Conservation (phyloP, 1,140 invertebrate species). For the Megalonaias nervosa region DNA sequence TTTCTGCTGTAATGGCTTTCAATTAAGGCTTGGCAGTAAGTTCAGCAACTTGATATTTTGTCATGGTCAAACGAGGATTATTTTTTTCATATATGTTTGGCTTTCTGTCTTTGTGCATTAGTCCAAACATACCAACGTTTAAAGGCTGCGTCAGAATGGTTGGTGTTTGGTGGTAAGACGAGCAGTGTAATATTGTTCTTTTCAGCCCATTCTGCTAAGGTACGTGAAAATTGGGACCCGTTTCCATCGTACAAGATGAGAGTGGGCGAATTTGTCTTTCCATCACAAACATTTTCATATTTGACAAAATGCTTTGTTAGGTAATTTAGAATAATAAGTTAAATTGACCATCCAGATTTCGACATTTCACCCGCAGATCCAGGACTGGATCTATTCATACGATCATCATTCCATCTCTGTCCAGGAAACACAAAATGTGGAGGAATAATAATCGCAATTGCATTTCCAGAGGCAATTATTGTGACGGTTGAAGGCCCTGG, state of each 20-base stretch:
- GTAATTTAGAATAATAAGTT: background rate
- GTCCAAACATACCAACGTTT: conserved; percentile 37
- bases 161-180: conserved; percentile 45
- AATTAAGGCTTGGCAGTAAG: conserved; percentile 3
- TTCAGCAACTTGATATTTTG: conserved; percentile 11
- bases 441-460: conserved; percentile 3
- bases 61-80: conserved; percentile 1
- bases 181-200: conserved; percentile 35
- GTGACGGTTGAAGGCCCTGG: conserved; percentile 3
- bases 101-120: conserved; percentile 7
- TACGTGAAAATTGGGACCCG: conserved; percentile 31
- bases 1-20: conserved; percentile 10
- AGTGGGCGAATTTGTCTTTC: conserved; percentile 39
- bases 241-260: conserved; percentile 71
- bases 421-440: background rate
- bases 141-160: conserved; percentile 35
- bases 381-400: background rate
- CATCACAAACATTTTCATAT: conserved; percentile 39
- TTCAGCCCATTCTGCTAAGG: conserved; percentile 25
- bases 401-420: background rate
- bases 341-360: no score
- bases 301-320: conserved; percentile 61
- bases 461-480: conserved; percentile 4
- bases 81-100: background rate
- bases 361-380: background rate